Percentiles rank a stretch among this genome's conserved stretches.
Evolutionary conservation across 2,797 vertebrate species (phyloP).

Genomic region (Galaxias olidus): DNA sequence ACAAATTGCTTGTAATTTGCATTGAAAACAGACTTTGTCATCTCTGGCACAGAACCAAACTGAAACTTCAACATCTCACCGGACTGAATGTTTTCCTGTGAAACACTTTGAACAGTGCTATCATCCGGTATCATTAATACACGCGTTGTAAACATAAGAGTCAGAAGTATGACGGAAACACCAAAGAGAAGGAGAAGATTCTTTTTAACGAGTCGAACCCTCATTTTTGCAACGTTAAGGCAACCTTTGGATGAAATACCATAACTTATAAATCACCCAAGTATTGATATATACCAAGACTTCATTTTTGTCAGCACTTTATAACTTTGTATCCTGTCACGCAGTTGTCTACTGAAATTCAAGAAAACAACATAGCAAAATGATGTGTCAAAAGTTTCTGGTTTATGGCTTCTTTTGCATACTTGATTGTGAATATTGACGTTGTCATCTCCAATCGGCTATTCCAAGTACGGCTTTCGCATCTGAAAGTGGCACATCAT

Average conservation of each 20-base stretch:
- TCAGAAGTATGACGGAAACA: conserved; percentile 47
- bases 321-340: background rate
- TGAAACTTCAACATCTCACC: conserved; percentile 48
- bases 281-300: conserved; percentile 14
- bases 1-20: conserved; percentile 71
- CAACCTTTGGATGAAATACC: conserved; percentile 1
- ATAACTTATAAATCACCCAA: conserved; percentile 33
- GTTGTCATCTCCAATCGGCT: background rate
- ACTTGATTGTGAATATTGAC: background rate
- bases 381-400: background rate
- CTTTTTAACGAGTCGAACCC: conserved; percentile 66
- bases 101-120: background rate
- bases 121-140: conserved; percentile 32
- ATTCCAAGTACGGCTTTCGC: background rate
- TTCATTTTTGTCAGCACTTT: background rate
- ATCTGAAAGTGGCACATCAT: conserved; percentile 22
- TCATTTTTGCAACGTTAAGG: conserved; percentile 62
- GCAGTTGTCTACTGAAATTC: too few relatives aligned
- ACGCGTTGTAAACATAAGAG: conserved; percentile 56
- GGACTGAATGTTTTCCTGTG: background rate
- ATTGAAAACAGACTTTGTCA: conserved; percentile 65
- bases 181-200: conserved; percentile 63
- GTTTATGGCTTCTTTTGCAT: background rate
- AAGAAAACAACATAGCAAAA: background rate
- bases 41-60: conserved; percentile 45